Percentiles rank a stretch among this genome's conserved stretches.
Conservation (phyloP, 2,797 vertebrate species). For the Hipposideros larvatus region DNA sequence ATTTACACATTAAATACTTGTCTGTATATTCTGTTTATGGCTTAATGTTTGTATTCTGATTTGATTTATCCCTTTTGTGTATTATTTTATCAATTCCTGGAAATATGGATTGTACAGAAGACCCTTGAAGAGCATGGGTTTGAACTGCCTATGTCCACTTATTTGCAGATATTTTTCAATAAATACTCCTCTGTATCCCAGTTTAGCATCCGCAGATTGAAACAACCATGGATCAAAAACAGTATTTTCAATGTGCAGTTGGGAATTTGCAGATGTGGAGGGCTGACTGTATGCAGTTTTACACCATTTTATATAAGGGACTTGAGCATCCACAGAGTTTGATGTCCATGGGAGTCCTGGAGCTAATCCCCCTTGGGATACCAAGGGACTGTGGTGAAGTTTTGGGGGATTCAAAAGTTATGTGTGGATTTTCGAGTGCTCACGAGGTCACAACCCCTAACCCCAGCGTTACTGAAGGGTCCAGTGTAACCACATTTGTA, state of each 20-base stretch:
- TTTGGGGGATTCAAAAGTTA: not conserved
- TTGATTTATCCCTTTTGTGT: conserved; percentile 22
- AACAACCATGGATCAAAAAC: not conserved
- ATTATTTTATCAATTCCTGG: conserved; percentile 7
- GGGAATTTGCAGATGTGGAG: not conserved
- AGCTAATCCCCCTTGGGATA: not conserved
- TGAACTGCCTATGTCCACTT: not conserved
- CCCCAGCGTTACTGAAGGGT: not conserved
- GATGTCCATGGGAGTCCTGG: not conserved
- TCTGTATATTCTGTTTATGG: conserved; percentile 31
- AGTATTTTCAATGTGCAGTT: not conserved
- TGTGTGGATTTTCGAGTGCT: not conserved
- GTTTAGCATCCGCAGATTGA: not conserved
- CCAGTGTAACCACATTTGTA: conserved; percentile 34
- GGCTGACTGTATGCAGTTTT: not conserved
- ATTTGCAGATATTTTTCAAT: not conserved
- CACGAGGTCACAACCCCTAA: not conserved
- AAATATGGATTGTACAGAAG: not conserved
- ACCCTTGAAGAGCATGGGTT: not conserved
- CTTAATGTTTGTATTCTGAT: conserved; percentile 28
- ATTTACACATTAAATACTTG: not conserved
- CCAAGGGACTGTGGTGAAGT: not conserved
- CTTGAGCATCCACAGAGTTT: not conserved
- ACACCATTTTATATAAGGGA: not conserved
- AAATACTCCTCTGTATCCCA: not conserved